Conservation (phyloP, 2,888 invertebrate genomes). For the Drosophila mayaguana region DNA sequence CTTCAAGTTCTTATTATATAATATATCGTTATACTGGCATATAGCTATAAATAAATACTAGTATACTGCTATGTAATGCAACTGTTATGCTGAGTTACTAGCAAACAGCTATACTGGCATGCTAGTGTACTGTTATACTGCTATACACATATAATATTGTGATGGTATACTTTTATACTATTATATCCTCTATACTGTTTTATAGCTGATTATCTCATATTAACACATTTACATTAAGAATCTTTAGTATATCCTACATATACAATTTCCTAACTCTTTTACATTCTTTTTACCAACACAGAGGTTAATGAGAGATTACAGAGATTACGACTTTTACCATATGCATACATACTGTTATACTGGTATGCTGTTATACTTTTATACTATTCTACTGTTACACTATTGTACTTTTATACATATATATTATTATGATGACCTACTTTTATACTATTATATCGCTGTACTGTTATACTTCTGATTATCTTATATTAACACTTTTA, state of each 20-base stretch:
- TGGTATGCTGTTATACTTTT: too few relatives aligned
- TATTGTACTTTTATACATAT: too few relatives aligned
- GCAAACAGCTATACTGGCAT: too few relatives aligned
- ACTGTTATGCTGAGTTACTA: not conserved
- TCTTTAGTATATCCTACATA: not conserved
- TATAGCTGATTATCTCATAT: not conserved
- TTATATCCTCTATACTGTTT: not conserved
- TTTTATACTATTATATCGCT: too few relatives aligned
- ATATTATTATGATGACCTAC: too few relatives aligned
- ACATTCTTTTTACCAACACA: not conserved
- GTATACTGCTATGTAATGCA: not conserved
- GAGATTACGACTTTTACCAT: not conserved
- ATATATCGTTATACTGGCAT: too few relatives aligned
- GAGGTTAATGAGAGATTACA: not conserved
- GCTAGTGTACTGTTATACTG: not conserved
- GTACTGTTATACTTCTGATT: too few relatives aligned
- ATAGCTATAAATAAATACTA: too few relatives aligned
- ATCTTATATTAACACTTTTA: too few relatives aligned
- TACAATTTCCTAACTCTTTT: not conserved
- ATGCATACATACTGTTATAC: not conserved
- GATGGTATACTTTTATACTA: not conserved
- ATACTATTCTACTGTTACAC: too few relatives aligned
- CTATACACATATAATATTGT: not conserved
- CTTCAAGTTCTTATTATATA: too few relatives aligned
- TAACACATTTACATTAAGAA: not conserved